Evolutionary conservation across 2,797 vertebrate species (phyloP).

Genomic region (Acanthiza pusilla): DNA sequence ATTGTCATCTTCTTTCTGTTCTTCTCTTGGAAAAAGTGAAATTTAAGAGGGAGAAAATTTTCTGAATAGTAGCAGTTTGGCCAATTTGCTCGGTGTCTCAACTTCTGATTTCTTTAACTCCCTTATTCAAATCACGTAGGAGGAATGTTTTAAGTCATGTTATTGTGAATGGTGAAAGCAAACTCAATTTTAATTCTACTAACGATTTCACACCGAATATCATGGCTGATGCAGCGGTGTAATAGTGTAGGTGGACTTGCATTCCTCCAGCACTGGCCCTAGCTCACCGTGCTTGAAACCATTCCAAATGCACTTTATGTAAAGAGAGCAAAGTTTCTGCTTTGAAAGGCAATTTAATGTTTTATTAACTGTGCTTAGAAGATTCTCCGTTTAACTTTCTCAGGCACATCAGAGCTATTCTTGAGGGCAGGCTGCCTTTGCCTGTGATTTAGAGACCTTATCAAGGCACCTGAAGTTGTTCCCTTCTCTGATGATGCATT

Average conservation of each 20-base stretch:
- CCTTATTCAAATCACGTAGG: not conserved
- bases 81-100: not conserved
- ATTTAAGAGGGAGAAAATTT: not conserved
- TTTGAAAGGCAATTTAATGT: not conserved
- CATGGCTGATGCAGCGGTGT: not conserved
- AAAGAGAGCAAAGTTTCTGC: not conserved
- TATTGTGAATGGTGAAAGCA: not conserved
- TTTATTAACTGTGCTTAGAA: not conserved
- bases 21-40: not conserved
- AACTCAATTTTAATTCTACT: not conserved
- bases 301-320: not conserved
- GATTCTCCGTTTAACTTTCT: not conserved
- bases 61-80: not conserved
- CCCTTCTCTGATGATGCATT: not conserved
- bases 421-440: not conserved
- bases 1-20: conserved; percentile 16
- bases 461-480: not conserved
- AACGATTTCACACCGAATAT: not conserved
- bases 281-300: not conserved
- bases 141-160: not conserved
- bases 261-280: not conserved
- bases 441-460: not conserved
- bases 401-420: not conserved
- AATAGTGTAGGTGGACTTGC: not conserved
- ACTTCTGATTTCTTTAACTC: not conserved